Evolutionary conservation across 30 jellyfish, hydroid and myxozoan species (phyloP), one percentile per base, ranked within the genome.

Genomic region (Hydra vulgaris): DNA sequence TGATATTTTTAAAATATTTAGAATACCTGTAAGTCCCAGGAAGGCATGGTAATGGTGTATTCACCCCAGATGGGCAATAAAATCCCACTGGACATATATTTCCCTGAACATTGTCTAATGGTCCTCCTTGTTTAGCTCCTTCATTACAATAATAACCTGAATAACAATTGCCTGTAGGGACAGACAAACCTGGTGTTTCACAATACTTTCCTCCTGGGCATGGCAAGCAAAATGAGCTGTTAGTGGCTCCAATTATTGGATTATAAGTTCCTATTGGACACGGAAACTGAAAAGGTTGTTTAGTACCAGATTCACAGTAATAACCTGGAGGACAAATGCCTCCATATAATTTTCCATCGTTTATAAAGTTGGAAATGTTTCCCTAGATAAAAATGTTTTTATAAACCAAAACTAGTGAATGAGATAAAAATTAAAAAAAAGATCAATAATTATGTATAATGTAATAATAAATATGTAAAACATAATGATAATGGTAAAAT

Each of bases 281-380:
- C 4, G 84, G 88, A 76, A 78, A 53, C 23, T 87, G 90, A 21
- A 96, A 86, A 1, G 98, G 92, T 76, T 18, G 21, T 78, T 73
- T 71, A 8, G 96, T 76, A 26, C 96, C 96, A 18, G 71, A 18
- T 22, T 82, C 88, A 79, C 98, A 92, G 86, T 74, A 92, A 74
- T 92, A 95, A 56, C 98, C 98, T 12, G 91, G 7, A 53, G 96
- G 98, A 74, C 98, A 92, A 53, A 87, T 95, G 0, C 98, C 98
- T 17, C 97, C 97, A 76, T 72, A 91, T 17, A 72, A 85, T n/a
- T 86, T 76, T 7, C 97, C 95, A 40, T 12, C 61, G 12, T 40
- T 40, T 12, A 5, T 3, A 40, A 3, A 92, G 40, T 25, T 72
- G 68, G 94, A 71, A 40, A 74, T 56, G 70, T 90, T 90, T 12